These are phyloP conservation scores for Euphonia xanthogaster DNA, from an alignment of 2,797 vertebrate species.

Conservation along the genomic window DNA sequence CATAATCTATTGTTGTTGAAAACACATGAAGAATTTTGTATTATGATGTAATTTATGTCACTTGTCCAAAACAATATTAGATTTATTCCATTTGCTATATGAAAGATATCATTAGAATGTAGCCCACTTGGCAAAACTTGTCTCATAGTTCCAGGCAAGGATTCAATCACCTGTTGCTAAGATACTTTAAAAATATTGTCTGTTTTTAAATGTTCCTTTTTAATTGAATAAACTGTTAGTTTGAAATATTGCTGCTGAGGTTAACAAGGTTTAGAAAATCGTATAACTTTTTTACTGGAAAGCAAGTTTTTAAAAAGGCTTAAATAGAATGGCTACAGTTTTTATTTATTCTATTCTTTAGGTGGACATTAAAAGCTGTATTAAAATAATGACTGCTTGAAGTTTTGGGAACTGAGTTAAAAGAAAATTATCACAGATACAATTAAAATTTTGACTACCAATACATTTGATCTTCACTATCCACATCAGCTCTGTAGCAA, in stretches of 20 bases:
- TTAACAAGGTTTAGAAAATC: constrained; percentile 71
- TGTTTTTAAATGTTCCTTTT: constrained; percentile 77
- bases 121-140: constrained; percentile 74
- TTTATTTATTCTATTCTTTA: constrained; percentile 25
- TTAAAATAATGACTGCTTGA: neutral
- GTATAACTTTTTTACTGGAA: constrained; percentile 42
- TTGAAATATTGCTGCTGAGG: constrained; percentile 74
- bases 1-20: constrained; percentile 48
- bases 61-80: constrained; percentile 81
- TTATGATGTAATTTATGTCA: constrained; percentile 80
- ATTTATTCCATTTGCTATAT: constrained; percentile 82
- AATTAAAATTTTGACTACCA: neutral
- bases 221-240: constrained; percentile 79
- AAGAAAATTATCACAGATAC: neutral
- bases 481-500: neutral
- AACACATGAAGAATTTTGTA: constrained; percentile 69
- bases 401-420: neutral
- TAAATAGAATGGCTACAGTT: constrained; percentile 42
- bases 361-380: neutral
- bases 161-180: constrained; percentile 85
- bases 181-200: constrained; percentile 86
- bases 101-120: constrained; percentile 79
- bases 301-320: constrained; percentile 41
- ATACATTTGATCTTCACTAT: neutral
- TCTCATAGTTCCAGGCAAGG: constrained; percentile 76